Percentiles rank a stretch among this genome's conserved stretches.
phyloP scores from a whole-genome alignment of 2,113 vertebrate species.

The Neolamprologus toae region DNA sequence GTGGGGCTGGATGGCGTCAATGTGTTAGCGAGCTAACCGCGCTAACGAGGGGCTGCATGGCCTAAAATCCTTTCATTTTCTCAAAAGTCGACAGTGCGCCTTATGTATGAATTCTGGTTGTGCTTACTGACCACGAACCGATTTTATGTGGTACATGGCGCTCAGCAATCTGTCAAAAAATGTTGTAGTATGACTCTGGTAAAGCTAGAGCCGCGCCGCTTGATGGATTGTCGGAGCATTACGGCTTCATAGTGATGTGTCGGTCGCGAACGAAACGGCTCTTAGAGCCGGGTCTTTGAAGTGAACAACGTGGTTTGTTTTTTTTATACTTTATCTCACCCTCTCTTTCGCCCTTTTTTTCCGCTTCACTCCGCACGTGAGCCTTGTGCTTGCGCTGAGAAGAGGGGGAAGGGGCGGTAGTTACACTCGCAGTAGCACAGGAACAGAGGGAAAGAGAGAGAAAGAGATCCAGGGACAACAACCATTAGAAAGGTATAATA shows the following conservation, averaged over 20 bases:
- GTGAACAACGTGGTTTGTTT: no score
- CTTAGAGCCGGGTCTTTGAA: no score
- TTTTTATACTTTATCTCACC: no score
- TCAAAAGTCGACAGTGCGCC: neutral
- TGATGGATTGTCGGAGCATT: neutral
- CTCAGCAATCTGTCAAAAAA: neutral
- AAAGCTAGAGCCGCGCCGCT: neutral
- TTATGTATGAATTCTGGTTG: neutral
- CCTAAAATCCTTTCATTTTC: neutral
- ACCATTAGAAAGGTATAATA: no score
- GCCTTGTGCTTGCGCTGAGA: no score
- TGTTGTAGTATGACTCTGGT: neutral
- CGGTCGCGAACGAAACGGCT: no score
- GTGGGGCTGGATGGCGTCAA: neutral
- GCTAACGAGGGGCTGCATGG: neutral
- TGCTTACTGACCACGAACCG: neutral
- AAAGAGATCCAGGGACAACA: no score
- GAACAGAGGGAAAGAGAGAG: no score
- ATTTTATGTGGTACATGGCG: neutral
- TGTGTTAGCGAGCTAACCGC: neutral
- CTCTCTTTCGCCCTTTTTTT: no score
- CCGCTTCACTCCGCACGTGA: fast-evolving
- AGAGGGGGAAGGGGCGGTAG: no score
- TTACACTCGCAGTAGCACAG: no score
- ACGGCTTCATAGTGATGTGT: no score